A percentile compares a stretch with the other conserved stretches of the same genome.
phyloP scores from a whole-genome alignment of 1,140 invertebrate genomes.

The Euura saliciscinereae region DNA sequence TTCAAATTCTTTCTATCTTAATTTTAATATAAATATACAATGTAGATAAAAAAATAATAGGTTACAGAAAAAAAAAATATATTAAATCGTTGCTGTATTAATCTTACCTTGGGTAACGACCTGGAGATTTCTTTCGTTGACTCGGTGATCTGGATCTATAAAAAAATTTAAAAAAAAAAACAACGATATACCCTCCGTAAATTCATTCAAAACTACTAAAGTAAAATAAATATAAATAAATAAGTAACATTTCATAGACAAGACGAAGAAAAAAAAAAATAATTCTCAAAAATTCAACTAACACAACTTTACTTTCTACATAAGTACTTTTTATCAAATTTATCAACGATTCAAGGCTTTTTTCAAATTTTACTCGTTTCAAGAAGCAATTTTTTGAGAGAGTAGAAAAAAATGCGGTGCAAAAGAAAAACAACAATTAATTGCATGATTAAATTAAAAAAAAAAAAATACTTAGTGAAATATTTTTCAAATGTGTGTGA shows the following conservation, averaged over 20 bases:
- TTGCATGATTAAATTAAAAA: neutral
- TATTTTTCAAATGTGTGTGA: neutral
- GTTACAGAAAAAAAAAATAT: too few species aligned
- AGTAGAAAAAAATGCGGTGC: too few species aligned
- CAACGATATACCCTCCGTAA: conserved; percentile 39
- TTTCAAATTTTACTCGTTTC: too few species aligned
- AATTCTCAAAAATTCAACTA: too few species aligned
- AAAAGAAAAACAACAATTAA: too few species aligned
- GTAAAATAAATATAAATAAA: neutral
- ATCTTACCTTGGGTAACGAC: conserved; percentile 51
- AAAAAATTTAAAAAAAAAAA: conserved; percentile 36
- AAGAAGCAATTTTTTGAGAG: too few species aligned
- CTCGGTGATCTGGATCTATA: conserved; percentile 49
- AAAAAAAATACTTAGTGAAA: too few species aligned
- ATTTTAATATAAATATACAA: neutral
- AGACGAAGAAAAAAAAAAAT: neutral
- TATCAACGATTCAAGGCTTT: too few species aligned
- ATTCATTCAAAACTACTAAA: neutral
- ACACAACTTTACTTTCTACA: too few species aligned
- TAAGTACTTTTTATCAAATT: too few species aligned
- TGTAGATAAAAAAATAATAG: too few species aligned
- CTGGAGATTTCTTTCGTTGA: conserved; percentile 40
- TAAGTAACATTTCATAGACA: neutral
- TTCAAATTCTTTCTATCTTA: conserved; percentile 7
- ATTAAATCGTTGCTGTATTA: neutral